These are phyloP conservation scores for Drosophila anomelani DNA, from an alignment of 2,888 invertebrate species.

Conservation along the genomic window DNA sequence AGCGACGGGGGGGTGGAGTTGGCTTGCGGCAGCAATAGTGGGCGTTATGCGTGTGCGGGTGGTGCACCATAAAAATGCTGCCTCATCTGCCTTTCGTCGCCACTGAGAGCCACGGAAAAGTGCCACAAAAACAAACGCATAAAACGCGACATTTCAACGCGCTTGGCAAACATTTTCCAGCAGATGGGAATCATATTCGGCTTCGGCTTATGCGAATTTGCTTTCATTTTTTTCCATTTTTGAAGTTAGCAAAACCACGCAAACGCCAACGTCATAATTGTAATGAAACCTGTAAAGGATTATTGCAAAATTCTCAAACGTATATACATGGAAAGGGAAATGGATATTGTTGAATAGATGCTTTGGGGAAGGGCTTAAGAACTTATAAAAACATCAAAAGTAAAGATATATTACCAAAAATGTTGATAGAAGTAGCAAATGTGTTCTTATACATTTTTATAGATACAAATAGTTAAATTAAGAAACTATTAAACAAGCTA, in stretches of 20 bases:
- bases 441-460: too few relatives aligned
- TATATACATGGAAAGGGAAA: not conserved
- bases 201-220: conserved; percentile 20
- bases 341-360: not conserved
- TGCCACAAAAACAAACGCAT: conserved; percentile 45
- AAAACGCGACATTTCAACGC: conserved; percentile 36
- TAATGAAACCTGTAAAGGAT: conserved; percentile 24
- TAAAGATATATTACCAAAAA: not conserved
- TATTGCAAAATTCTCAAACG: conserved; percentile 1
- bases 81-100: conserved; percentile 34
- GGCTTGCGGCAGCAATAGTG: not conserved
- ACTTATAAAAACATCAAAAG: too few relatives aligned
- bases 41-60: conserved; percentile 6
- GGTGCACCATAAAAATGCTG: conserved; percentile 40
- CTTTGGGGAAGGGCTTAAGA: not conserved
- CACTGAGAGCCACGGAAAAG: conserved; percentile 26
- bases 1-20: not conserved
- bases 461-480: too few relatives aligned
- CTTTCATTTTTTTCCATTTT: not conserved
- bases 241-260: not conserved
- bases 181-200: conserved; percentile 34
- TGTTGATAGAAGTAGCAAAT: not conserved
- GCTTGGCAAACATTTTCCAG: conserved; percentile 26
- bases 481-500: too few relatives aligned
- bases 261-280: conserved; percentile 15